A percentile compares a stretch with the other conserved stretches of the same genome.
Evolutionary conservation across 2,888 invertebrate species (phyloP).

Genomic region (Apocheima hispidaria): DNA sequence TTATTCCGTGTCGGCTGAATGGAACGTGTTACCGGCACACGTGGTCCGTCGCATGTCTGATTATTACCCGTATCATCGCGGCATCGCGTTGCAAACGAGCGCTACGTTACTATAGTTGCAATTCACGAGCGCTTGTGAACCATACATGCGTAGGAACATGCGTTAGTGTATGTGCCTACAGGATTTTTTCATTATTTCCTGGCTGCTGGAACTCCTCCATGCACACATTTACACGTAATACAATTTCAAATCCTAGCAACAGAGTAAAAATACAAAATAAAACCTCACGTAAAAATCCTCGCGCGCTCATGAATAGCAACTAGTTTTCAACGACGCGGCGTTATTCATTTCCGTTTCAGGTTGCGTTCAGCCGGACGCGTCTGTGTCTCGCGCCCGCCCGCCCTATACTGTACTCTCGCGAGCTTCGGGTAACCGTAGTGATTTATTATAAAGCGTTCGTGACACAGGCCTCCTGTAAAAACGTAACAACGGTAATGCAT

Average conservation of each 20-base stretch:
- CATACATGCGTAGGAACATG: not conserved
- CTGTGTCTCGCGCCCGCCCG: constrained; percentile 68
- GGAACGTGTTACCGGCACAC: constrained; percentile 51
- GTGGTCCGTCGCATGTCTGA: constrained; percentile 62
- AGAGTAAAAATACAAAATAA: no score
- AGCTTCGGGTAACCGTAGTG: constrained; percentile 57
- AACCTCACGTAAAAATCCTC: not conserved
- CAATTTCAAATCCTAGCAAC: not conserved
- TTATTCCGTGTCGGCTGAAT: constrained; percentile 36
- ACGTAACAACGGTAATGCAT: constrained; percentile 65
- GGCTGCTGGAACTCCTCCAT: not conserved
- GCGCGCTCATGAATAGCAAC: constrained; percentile 4
- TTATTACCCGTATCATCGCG: constrained; percentile 54
- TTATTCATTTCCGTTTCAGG: constrained; percentile 30
- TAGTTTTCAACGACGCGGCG: not conserved
- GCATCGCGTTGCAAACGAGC: constrained; percentile 45
- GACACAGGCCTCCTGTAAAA: constrained; percentile 68
- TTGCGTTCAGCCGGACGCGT: constrained; percentile 45
- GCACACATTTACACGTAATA: not conserved
- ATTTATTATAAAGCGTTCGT: constrained; percentile 67
- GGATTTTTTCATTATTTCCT: not conserved
- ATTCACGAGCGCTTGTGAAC: not conserved
- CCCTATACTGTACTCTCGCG: constrained; percentile 61
- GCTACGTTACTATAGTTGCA: constrained; percentile 33
- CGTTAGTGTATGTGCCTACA: not conserved